Conservation (phyloP, 2,888 invertebrate species). For the Pseudanteris insignis region DNA sequence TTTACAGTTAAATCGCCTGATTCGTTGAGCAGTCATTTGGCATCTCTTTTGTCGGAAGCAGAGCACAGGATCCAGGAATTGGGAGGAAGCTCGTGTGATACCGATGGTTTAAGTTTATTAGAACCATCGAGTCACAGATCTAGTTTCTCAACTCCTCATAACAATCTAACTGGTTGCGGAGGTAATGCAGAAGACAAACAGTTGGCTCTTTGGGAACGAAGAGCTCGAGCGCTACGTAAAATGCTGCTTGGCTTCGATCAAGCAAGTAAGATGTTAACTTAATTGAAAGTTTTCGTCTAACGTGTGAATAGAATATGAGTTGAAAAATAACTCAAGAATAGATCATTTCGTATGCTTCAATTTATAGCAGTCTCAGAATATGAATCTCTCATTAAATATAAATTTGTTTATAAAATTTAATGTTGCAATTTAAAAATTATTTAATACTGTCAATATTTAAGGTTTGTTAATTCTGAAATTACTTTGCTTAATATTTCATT, state of each 20-base stretch:
- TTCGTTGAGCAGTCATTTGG: constrained; percentile 79
- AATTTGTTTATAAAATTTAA: not conserved
- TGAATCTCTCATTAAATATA: not conserved
- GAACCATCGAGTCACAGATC: constrained; percentile 59
- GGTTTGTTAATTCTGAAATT: too few species aligned
- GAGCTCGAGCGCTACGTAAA: constrained; percentile 79
- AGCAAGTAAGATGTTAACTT: constrained; percentile 69
- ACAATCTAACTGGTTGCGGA: constrained; percentile 74
- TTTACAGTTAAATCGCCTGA: constrained; percentile 77
- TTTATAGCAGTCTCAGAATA: not conserved
- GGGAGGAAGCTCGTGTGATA: constrained; percentile 67
- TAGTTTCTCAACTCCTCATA: constrained; percentile 61
- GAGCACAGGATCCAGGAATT: constrained; percentile 85
- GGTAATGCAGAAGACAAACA: constrained; percentile 82
- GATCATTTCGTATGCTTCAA: too few species aligned
- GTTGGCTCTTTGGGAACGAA: constrained; percentile 87
- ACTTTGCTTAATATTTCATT: too few species aligned
- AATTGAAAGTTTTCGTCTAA: not conserved
- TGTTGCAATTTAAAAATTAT: too few species aligned
- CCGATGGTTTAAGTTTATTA: constrained; percentile 52
- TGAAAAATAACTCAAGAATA: too few species aligned
- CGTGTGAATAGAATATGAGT: not conserved
- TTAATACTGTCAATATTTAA: too few species aligned
- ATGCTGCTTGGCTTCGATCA: constrained; percentile 90
- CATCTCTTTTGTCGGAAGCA: constrained; percentile 81